phyloP scores from a whole-genome alignment of 2,888 invertebrate species.

The Linnaemya vulpina region DNA sequence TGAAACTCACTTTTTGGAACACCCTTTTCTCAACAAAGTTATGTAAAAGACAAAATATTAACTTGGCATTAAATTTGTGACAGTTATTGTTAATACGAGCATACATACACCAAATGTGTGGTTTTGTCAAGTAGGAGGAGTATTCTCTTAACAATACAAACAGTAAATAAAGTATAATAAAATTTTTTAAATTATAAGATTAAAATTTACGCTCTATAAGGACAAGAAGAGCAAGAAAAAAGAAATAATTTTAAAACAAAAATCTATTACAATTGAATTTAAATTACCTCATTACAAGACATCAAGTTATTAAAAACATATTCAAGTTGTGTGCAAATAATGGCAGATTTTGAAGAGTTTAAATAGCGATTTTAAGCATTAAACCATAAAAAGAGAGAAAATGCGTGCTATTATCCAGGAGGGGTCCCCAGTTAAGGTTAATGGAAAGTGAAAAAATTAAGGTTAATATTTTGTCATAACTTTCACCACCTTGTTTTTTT shows the following conservation, averaged over 20 bases:
- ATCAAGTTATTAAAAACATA: constrained; percentile 73
- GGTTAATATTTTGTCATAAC: constrained; percentile 72
- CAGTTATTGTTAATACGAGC: constrained; percentile 65
- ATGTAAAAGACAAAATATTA: constrained; percentile 52
- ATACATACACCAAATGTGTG: constrained; percentile 26
- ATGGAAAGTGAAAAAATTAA: constrained; percentile 27
- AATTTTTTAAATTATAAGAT: constrained; percentile 60
- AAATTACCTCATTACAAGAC: constrained; percentile 80
- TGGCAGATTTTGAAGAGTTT: constrained; percentile 79
- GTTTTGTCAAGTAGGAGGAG: constrained; percentile 68
- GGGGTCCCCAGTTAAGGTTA: not conserved
- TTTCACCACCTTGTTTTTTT: constrained; percentile 75
- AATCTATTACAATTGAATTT: constrained; percentile 80
- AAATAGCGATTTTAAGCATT: constrained; percentile 72
- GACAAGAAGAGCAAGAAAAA: not conserved
- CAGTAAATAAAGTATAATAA: constrained; percentile 68
- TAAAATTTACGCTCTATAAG: constrained; percentile 66
- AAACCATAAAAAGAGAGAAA: constrained; percentile 6
- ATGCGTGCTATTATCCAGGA: constrained; percentile 4
- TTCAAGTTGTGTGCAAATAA: constrained; percentile 77
- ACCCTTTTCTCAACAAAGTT: constrained; percentile 35
- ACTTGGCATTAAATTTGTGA: constrained; percentile 75
- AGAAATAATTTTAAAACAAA: constrained; percentile 37
- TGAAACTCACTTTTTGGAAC: not conserved
- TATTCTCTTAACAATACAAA: constrained; percentile 43